Base-by-base conservation (phyloP, 2,888 invertebrate species). In the Nipponacmea schrenckii region DNA sequence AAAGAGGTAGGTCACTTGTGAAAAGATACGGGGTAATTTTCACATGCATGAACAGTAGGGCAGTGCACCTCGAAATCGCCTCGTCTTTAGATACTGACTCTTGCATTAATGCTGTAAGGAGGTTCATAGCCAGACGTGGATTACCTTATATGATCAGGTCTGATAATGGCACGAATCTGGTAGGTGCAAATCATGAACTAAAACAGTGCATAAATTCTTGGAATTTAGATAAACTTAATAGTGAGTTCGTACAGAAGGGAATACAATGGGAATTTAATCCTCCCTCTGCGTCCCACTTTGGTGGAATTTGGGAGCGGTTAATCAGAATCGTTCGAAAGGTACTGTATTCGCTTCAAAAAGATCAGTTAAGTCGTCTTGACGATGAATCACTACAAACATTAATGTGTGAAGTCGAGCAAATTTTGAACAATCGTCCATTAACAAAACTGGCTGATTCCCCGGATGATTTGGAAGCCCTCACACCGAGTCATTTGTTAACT, bases 151-250 rank as follows among this genome's bases (percentile, higher is more conserved):
- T 74, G 39, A 68, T 81, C 0, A 67, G 78, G 0, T 81, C 71
- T 0, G 81, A 83, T 64, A 74, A 75, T 70, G 83, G 81, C 14
- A 71, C 77, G n/a, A 81, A 82, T 68, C 82, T 82, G 31, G 67
- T 79, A 14, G 81, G 80, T 26, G 80, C 81, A 3, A 71, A 74
- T n/a, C 75, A 77, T 48, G 79, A 81, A 71, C 69, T 82, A 24
- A 64, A 74, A 56, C 8, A 26, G 26, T 63, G 62, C 24, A 26
- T 76, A 17, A 20, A 66, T 15, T 67, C 64, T n/a, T 75, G 71
- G 75, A 74, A 79, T 44, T n/a, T 27, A 27, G 50, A 44, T 12
- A 62, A 69, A 17, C 74, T 78, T 26, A 20, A 39, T 10, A 50
- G 74, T 12, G 56, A 65, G 44, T 50, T 77, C 46, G 0, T 56